A percentile compares a stretch with the other conserved stretches of the same genome.
Evolutionary conservation across 2,888 invertebrate species (phyloP).

Genomic region (Folsomia manolachei): DNA sequence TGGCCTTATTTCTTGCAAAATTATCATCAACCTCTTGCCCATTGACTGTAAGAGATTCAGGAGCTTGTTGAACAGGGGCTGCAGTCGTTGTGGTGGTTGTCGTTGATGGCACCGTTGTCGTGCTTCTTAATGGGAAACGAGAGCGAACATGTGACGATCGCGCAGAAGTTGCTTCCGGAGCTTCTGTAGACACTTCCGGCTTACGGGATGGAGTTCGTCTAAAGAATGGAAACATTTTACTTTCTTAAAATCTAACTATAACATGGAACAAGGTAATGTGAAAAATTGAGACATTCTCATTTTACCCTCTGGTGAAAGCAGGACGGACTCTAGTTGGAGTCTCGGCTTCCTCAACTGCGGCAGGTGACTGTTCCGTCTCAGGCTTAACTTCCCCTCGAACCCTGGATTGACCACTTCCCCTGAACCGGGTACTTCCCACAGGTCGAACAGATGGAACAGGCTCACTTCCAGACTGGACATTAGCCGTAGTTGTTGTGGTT

Average conservation of each 20-base stretch:
- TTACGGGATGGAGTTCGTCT: slow-evolving; percentile 29
- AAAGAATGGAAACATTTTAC: not conserved
- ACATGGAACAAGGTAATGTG: not conserved
- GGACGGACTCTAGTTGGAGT: slow-evolving; percentile 16
- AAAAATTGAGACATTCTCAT: not conserved
- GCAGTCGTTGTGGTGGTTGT: slow-evolving; percentile 8
- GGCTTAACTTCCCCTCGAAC: slow-evolving; percentile 24
- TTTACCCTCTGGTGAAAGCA: not conserved
- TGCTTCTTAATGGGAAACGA: slow-evolving; percentile 34
- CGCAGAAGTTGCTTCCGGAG: slow-evolving; percentile 2
- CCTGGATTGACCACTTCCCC: slow-evolving; percentile 30
- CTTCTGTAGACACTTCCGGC: slow-evolving; percentile 19
- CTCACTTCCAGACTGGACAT: slow-evolving; percentile 24
- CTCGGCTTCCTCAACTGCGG: slow-evolving; percentile 22
- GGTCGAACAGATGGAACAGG: not conserved
- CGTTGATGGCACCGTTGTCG: slow-evolving; percentile 12
- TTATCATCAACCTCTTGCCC: slow-evolving; percentile 39
- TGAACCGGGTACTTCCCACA: slow-evolving; percentile 21
- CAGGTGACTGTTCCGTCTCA: not conserved
- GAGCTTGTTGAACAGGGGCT: slow-evolving; percentile 3
- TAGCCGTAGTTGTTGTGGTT: slow-evolving; percentile 33
- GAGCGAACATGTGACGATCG: slow-evolving; percentile 28
- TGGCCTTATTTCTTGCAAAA: slow-evolving; percentile 46
- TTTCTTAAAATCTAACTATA: not conserved
- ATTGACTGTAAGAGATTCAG: not conserved